Base-by-base conservation (phyloP, 1,140 invertebrate genomes). In the Macrocentrus cingulum region DNA sequence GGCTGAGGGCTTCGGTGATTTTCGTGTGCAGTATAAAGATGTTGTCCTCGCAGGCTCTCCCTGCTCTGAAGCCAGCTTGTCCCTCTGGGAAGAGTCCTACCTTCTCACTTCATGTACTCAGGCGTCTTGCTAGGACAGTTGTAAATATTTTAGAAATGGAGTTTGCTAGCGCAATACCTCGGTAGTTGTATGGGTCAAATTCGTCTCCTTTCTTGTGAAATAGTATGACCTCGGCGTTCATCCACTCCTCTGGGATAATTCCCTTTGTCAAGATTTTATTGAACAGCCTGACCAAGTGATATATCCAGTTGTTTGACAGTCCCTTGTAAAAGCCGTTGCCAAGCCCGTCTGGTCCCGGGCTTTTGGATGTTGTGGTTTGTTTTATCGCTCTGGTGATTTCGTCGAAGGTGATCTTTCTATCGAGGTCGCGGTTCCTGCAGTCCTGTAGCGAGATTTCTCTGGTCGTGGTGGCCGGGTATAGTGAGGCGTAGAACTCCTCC, bases 161-260 rank as follows among this genome's bases (percentile, higher is more conserved):
- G 16, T 67, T 67, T 0, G 55, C 54, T 1, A 67, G 45, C 7
- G 65, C 60, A 16, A 67, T 67, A 0, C 63, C 61, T 52, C 65
- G 60, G n/a, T 65, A 65, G 15, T 65, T 67, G 1, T 18, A 37
- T 3, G 60, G 58, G 4, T 59, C 34, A 1, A 9, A n/a, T 18
- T 22, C 15, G 15, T 61, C 53, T 11, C 59, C 63, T 50, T 67
- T 67, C 54, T 66, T 59, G 20, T 57, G 50, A 6, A 65, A n/a
- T 56, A 65, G 59, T 7, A 15, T 55, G 15, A 62, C 37, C 13
- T 45, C 44, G 3, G 44, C 48, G 9, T 32, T 8, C 5, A 18
- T 16, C 20, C 48, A 50, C 5, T 32, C 20, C 6, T 23, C 4
- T 32, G 48, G 48, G 9, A 32, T 11, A 9, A 25, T 25, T 22